Evolutionary conservation across 2,797 vertebrate genomes (phyloP).

Genomic region (Apodemus agrarius): DNA sequence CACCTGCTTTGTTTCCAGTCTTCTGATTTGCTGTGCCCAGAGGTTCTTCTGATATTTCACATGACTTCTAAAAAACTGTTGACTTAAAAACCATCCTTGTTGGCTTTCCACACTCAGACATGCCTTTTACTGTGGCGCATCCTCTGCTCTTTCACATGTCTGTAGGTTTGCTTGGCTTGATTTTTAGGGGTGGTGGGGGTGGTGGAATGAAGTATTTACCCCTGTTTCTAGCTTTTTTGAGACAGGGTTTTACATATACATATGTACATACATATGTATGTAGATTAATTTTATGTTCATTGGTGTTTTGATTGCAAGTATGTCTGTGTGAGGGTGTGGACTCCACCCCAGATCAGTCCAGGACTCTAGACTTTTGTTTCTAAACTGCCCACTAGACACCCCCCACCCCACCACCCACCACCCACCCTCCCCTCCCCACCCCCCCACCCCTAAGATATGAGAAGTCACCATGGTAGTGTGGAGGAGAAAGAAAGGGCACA

Average conservation of each 20-base stretch:
- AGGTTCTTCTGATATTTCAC: neutral
- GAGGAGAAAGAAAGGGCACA: neutral
- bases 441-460: neutral
- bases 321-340: neutral
- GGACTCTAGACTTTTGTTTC: neutral
- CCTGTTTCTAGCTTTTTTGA: neutral
- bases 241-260: neutral
- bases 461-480: neutral
- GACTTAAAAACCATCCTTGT: neutral
- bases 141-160: neutral
- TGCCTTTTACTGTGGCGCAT: neutral
- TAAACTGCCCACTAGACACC: neutral
- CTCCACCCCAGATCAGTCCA: neutral
- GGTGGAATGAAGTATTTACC: neutral
- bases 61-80: conserved; percentile 6
- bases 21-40: neutral
- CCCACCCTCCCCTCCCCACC: too few relatives aligned
- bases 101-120: conserved; percentile 4
- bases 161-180: neutral
- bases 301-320: neutral
- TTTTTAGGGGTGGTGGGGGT: neutral
- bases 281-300: neutral
- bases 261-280: neutral
- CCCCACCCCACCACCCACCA: too few relatives aligned
- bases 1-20: neutral